Evolutionary conservation across 1,140 invertebrate genomes (phyloP).

Genomic region (Lutraria rhynchaena): DNA sequence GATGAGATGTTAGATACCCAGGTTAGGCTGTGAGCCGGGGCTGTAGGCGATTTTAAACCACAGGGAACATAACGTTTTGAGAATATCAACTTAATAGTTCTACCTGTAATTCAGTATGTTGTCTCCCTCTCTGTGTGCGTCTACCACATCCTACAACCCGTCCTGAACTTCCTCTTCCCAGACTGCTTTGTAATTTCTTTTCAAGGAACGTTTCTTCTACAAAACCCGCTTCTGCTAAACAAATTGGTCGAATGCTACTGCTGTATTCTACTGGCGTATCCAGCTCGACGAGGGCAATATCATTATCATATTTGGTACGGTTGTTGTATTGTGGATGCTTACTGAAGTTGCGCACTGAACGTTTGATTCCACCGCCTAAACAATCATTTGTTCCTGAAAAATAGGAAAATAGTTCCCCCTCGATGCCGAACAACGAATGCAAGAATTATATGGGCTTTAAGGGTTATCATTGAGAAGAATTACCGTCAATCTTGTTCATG

Average conservation of each 20-base stretch:
- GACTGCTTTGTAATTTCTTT: slow-evolving; percentile 57
- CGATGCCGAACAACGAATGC: too few relatives aligned
- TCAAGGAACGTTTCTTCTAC: slow-evolving; percentile 63
- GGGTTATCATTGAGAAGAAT: too few relatives aligned
- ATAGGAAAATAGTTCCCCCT: too few relatives aligned
- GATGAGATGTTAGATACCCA: too few relatives aligned
- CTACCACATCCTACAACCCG: slow-evolving; percentile 72
- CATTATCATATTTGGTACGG: slow-evolving; percentile 68
- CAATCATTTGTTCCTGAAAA: not conserved
- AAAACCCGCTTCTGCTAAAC: slow-evolving; percentile 62
- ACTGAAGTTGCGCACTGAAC: slow-evolving; percentile 40
- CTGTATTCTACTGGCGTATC: slow-evolving; percentile 65
- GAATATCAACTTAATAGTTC: not conserved
- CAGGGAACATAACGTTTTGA: too few relatives aligned
- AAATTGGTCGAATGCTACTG: slow-evolving; percentile 68
- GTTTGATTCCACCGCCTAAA: slow-evolving; percentile 43
- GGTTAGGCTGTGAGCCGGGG: too few relatives aligned
- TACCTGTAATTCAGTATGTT: not conserved
- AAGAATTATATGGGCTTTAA: too few relatives aligned
- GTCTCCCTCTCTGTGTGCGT: not conserved
- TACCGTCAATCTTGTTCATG: too few relatives aligned
- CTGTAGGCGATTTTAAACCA: too few relatives aligned
- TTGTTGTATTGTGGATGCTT: slow-evolving; percentile 60
- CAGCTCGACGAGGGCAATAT: slow-evolving; percentile 74
- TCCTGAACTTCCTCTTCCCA: slow-evolving; percentile 58